Evolutionary conservation across 2,797 vertebrate genomes (phyloP), one percentile per base, ranked within the genome.

Genomic region (Epinephelus awoara): DNA sequence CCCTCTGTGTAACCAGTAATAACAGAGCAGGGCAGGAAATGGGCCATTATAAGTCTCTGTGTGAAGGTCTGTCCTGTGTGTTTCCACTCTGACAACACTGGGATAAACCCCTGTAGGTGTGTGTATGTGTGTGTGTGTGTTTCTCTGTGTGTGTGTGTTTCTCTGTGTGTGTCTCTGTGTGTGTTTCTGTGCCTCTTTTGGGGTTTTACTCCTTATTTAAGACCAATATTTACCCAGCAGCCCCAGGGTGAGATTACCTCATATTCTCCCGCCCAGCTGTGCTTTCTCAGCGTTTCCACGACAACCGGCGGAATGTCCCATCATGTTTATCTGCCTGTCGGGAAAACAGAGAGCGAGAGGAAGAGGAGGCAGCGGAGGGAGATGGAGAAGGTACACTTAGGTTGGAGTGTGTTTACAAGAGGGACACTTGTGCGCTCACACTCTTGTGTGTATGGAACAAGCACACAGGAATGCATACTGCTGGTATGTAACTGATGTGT

Each of bases 141-240:
- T n/a, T n/a, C n/a, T n/a, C n/a, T n/a, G n/a, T n/a, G 44, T 69
- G 40, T 73, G 67, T 29, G 27, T 29, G 5, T 23, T 23, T 23
- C 23, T 23, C 23, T 29, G 57, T 82, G 66, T 89, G 84, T 67
- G 40, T 25, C 42, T 62, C n/a, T 85, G 73, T 80, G 80, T 93
- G 92, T 94, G 91, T 94, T 65, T 94, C 93, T 90, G 90, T 85
- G 74, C 77, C 80, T 92, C 91, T 93, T 92, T 91, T 85, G 85
- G 90, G 93, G 88, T 96, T 97, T 95, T 94, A 94, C 94, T 95
- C 95, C 94, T 96, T 95, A 96, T 96, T 96, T 96, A 96, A 96
- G 96, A 96, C 96, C 97, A 97, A 97, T 97, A 97, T 97, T 98
- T 98, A 96, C 97, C 94, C 95, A 96, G 94, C 93, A 96, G 96